These are phyloP conservation scores for Colinus virginianus DNA, from an alignment of 2,113 vertebrate species.

Conservation along the genomic window DNA sequence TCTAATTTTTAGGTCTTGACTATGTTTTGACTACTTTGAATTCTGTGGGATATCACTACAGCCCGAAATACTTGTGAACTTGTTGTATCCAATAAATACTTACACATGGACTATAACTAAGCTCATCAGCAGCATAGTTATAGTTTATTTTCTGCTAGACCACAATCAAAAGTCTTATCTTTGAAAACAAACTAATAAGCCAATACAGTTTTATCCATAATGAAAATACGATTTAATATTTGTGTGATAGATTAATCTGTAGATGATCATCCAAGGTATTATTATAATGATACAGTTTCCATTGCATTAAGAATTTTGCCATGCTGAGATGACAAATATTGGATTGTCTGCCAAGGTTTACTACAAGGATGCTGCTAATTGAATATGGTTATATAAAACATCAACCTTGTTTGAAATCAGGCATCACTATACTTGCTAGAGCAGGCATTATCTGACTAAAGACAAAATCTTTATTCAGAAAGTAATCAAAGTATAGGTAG, in stretches of 20 bases:
- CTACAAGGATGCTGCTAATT: not conserved
- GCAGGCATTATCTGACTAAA: not conserved
- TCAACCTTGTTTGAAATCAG: conserved; percentile 35
- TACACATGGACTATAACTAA: not conserved
- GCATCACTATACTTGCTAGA: not conserved
- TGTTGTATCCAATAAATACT: not conserved
- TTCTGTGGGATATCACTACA: not conserved
- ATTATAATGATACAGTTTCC: not conserved
- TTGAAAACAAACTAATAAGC: not conserved
- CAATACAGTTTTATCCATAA: not conserved
- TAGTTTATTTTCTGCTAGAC: not conserved
- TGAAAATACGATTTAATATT: conserved; percentile 4
- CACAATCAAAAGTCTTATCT: conserved; percentile 3
- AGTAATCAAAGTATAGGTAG: not conserved
- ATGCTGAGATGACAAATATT: not conserved
- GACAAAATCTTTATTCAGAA: not conserved
- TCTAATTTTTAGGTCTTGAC: not conserved
- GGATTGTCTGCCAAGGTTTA: not conserved
- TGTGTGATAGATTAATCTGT: not conserved
- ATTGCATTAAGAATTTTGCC: not conserved
- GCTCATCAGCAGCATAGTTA: too few relatives aligned
- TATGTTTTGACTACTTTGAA: too few relatives aligned
- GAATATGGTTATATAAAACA: not conserved
- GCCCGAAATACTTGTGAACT: not conserved
- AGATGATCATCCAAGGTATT: not conserved